phyloP scores from a whole-genome alignment of 1,140 invertebrate genomes.

The Homalodisca vitripennis region DNA sequence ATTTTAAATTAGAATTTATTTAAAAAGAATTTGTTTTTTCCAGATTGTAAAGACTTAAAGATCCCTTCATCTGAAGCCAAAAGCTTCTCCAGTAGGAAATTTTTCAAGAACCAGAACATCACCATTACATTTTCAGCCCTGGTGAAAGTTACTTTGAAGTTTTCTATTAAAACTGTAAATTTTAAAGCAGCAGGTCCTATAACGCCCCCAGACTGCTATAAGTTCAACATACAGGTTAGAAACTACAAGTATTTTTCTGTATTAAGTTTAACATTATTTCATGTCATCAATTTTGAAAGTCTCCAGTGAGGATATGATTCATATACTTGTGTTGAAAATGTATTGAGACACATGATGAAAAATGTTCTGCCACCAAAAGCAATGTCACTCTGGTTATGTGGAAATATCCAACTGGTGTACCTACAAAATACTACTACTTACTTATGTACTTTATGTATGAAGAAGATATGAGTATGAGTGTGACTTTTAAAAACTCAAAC shows the following conservation, averaged over 20 bases:
- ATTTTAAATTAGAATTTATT: conserved; percentile 16
- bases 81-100: conserved; percentile 58
- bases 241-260: background rate
- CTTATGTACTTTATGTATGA: too few relatives aligned
- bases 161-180: conserved; percentile 85
- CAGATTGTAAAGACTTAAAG: conserved; percentile 42
- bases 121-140: conserved; percentile 75
- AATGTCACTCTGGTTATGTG: too few relatives aligned
- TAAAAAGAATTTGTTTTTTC: conserved; percentile 38
- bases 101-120: conserved; percentile 59
- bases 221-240: conserved; percentile 67
- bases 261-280: too few relatives aligned
- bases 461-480: too few relatives aligned
- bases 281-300: too few relatives aligned
- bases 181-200: conserved; percentile 80
- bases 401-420: too few relatives aligned
- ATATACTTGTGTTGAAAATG: too few relatives aligned
- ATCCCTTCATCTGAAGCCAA: conserved; percentile 25
- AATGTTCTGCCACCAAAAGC: too few relatives aligned
- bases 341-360: too few relatives aligned
- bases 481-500: too few relatives aligned
- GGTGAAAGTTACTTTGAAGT: conserved; percentile 67
- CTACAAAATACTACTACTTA: too few relatives aligned
- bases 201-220: conserved; percentile 85
- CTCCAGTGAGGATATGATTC: too few relatives aligned